Evolutionary conservation across 1,140 invertebrate genomes (phyloP), one percentile per base, ranked within the genome.

Genomic region (Leptinotarsa undecemlineata): DNA sequence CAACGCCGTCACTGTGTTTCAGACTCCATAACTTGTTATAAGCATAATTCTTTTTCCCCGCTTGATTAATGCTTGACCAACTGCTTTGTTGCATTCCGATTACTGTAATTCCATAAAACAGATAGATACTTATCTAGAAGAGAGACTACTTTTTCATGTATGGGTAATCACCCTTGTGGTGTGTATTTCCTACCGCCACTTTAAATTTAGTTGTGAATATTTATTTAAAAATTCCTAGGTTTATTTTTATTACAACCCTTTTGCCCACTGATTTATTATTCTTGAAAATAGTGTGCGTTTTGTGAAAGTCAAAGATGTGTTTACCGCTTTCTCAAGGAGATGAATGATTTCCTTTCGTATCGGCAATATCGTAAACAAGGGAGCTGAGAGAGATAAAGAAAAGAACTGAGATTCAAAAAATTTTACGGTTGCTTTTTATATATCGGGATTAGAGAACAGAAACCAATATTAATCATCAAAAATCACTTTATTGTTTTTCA

Each of bases 241-340:
- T 64, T 21, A 64, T 64, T 64, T 64, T n/a, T 64, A n/a, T 64
- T 2, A 23, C 15, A 64, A 33, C 20, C 20, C 63, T 21, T 64
- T 20, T 1, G 26, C 51, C 51, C 51, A 57, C 51, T 8, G 51
- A 57, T 42, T 42, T 42, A 57, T 57, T 19, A 57, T 19, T 19
- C 3, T 57, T n/a, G n/a, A n/a, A 57, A 57, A 57, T 57, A 57
- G 51, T 57, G n/a, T 57, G 51, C 15, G 17, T 57, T 57, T 57
- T 57, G 51, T 57, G 51, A 57, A 57, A 57, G 15, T 4, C 51
- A 15, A 57, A 57, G 51, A 57, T 57, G 15, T 57, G 51, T 57
- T 57, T 57, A 57, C 51, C 15, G 14, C 1, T 57, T 57, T 57
- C 14, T n/a, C n/a, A 57, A 57, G n/a, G 15, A 57, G 51, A 57